Conservation (phyloP, 2,113 vertebrate genomes). For the Brevimyrus niger region DNA sequence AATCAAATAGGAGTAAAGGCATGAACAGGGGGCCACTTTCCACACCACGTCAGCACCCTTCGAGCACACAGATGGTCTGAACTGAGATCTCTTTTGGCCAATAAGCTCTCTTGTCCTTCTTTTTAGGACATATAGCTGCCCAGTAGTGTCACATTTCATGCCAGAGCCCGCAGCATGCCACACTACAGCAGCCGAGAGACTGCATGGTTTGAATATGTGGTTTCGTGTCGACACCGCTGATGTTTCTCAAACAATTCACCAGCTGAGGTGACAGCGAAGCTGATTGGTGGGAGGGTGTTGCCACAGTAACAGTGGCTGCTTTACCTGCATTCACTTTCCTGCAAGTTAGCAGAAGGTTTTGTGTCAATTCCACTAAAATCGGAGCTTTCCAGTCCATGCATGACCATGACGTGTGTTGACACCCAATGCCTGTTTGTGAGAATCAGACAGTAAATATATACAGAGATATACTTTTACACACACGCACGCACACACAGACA, state of each 20-base stretch:
- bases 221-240: not conserved
- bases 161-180: not conserved
- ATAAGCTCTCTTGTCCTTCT: not conserved
- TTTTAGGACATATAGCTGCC: not conserved
- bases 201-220: not conserved
- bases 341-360: slow-evolving; percentile 1
- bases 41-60: not conserved
- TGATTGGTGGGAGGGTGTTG: not conserved
- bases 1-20: not conserved
- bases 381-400: not conserved
- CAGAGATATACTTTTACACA: not conserved
- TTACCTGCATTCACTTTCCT: not conserved
- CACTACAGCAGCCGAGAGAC: not conserved
- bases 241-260: not conserved
- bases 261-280: not conserved
- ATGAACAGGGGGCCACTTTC: not conserved
- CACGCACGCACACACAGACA: not conserved
- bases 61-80: not conserved
- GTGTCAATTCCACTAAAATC: not conserved
- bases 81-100: not conserved
- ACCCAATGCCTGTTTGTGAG: not conserved
- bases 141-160: not conserved
- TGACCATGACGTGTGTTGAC: not conserved
- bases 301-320: not conserved
- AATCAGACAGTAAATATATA: not conserved